These are phyloP conservation scores for Champsocephalus esox DNA, from an alignment of 2,797 vertebrate genomes.

Conservation along the genomic window DNA sequence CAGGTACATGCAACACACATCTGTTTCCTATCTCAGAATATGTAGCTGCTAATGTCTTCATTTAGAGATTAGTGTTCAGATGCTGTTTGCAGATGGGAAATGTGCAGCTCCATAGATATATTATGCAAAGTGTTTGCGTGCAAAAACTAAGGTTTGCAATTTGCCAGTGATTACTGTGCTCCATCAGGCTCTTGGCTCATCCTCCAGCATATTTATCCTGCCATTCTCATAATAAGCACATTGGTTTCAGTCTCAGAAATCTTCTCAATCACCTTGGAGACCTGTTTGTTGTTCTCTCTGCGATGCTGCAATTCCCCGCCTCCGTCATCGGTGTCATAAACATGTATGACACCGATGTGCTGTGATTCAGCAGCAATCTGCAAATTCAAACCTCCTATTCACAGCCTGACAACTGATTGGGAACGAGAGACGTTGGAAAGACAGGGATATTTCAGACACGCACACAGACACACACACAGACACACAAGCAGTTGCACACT, in stretches of 20 bases:
- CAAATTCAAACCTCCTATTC: slow-evolving; percentile 76
- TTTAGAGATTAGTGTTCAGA: slow-evolving; percentile 7
- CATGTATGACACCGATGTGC: slow-evolving; percentile 74
- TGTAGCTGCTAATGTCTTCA: not conserved
- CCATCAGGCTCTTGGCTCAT: slow-evolving; percentile 73
- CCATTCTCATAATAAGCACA: slow-evolving; percentile 76
- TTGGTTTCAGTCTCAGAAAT: slow-evolving; percentile 78
- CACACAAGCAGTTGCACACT: not conserved
- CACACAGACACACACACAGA: slow-evolving; percentile 3
- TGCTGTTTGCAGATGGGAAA: slow-evolving; percentile 6
- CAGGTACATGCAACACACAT: slow-evolving; percentile 82
- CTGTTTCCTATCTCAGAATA: not conserved
- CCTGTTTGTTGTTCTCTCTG: slow-evolving; percentile 77
- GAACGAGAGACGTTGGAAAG: slow-evolving; percentile 26
- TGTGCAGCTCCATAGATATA: slow-evolving; percentile 41
- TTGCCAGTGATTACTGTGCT: slow-evolving; percentile 74
- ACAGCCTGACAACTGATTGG: slow-evolving; percentile 72
- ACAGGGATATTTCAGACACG: not conserved
- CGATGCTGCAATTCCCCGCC: slow-evolving; percentile 58
- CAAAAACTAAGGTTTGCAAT: slow-evolving; percentile 67
- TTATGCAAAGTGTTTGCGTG: slow-evolving; percentile 60
- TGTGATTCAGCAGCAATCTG: slow-evolving; percentile 74
- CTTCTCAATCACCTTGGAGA: slow-evolving; percentile 78
- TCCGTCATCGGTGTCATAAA: slow-evolving; percentile 74
- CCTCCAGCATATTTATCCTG: slow-evolving; percentile 71